These are phyloP conservation scores for Magallana angulata DNA, from an alignment of 1,140 invertebrate genomes.

Conservation along the genomic window DNA sequence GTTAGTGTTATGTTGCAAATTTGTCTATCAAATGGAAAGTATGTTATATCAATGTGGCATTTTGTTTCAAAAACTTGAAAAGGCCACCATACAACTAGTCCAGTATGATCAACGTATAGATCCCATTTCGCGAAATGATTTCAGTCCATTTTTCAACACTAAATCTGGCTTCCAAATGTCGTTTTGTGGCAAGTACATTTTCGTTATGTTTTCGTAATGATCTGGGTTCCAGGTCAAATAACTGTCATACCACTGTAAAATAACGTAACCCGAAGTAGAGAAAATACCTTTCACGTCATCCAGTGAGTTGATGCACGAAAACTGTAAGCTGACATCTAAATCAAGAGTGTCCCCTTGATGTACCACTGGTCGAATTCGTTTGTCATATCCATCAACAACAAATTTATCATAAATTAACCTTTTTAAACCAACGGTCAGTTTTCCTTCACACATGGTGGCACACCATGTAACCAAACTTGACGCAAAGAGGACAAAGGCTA, in stretches of 20 bases:
- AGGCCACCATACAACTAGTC: conserved; percentile 38
- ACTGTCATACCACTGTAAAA: conserved; percentile 23
- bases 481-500: no score
- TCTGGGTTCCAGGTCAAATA: conserved; percentile 1
- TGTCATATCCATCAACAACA: conserved; percentile 30
- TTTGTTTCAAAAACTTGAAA: conserved; percentile 45
- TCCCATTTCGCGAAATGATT: conserved; percentile 42
- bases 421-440: conserved; percentile 19
- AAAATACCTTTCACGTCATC: conserved; percentile 24
- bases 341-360: neutral
- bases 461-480: no score
- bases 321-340: conserved; percentile 1
- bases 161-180: conserved; percentile 55
- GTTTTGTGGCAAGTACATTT: conserved; percentile 40
- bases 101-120: neutral
- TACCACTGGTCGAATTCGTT: neutral
- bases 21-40: conserved; percentile 48
- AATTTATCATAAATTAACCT: conserved; percentile 8
- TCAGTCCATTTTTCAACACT: conserved; percentile 44
- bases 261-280: neutral
- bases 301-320: conserved; percentile 2
- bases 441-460: neutral
- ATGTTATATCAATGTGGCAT: conserved; percentile 39
- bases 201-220: neutral
- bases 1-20: conserved; percentile 40